Percentiles rank a stretch among this genome's conserved stretches.
Conservation (phyloP, 2,888 invertebrate genomes). For the Miltochrista miniata region DNA sequence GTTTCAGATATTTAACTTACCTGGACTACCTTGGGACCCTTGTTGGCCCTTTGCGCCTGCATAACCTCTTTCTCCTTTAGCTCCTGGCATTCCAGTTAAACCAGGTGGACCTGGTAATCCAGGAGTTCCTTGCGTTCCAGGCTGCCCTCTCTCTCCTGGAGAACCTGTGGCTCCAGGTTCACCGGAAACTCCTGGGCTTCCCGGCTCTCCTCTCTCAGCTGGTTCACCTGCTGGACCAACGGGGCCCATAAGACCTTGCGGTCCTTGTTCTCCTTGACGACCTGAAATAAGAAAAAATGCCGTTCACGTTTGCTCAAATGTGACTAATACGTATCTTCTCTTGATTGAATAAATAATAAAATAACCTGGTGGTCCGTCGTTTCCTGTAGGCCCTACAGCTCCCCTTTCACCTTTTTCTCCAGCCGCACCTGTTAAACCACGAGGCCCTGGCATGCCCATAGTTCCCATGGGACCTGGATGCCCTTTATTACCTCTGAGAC, state of each 20-base stretch:
- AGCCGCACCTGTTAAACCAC: constrained; percentile 86
- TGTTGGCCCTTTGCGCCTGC: constrained; percentile 89
- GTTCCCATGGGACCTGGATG: constrained; percentile 88
- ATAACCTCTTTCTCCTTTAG: constrained; percentile 89
- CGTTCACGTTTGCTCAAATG: neutral
- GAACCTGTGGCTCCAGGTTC: constrained; percentile 89
- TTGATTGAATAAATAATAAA: neutral
- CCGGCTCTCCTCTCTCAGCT: constrained; percentile 91
- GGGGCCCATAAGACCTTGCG: constrained; percentile 89
- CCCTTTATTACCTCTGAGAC: constrained; percentile 87
- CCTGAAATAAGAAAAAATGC: constrained; percentile 55
- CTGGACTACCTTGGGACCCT: constrained; percentile 85
- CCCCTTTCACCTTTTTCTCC: constrained; percentile 92
- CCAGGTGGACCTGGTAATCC: constrained; percentile 88
- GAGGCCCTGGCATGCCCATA: constrained; percentile 87
- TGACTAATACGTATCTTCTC: neutral
- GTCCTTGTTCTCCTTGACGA: constrained; percentile 89
- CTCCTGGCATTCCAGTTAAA: constrained; percentile 86
- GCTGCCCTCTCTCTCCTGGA: constrained; percentile 89
- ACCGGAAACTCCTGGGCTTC: constrained; percentile 87
- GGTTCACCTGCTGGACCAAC: constrained; percentile 91
- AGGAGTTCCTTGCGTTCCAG: constrained; percentile 87
- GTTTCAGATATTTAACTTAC: constrained; percentile 46
- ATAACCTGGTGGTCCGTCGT: constrained; percentile 89
- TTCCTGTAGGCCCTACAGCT: constrained; percentile 86